Evolutionary conservation across 2,888 invertebrate species (phyloP).

Genomic region (Strigamia transsilvanica): DNA sequence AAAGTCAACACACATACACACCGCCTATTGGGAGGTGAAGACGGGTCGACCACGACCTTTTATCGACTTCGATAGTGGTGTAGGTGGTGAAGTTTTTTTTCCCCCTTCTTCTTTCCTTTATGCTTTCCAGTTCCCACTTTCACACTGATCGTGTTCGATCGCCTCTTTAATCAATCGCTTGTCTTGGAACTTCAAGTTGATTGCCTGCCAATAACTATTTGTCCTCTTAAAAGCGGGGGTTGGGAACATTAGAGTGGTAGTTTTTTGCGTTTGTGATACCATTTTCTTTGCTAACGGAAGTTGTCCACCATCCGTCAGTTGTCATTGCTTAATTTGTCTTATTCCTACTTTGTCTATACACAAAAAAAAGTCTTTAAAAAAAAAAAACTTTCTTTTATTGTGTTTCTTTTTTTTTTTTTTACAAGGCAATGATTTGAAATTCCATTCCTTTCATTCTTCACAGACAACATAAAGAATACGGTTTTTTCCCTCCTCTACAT

Average conservation of each 20-base stretch:
- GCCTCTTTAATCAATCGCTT: constrained; percentile 5
- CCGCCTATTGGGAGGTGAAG: not conserved
- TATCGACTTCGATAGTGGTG: not conserved
- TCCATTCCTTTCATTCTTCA: not conserved
- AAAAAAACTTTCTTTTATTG: too few species aligned
- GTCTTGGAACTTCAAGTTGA: constrained; percentile 10
- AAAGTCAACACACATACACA: not conserved
- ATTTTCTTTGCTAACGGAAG: not conserved
- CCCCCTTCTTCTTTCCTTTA: not conserved
- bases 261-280: not conserved
- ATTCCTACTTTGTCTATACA: not conserved
- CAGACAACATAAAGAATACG: not conserved
- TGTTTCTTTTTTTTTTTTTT: not conserved
- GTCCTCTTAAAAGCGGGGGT: not conserved
- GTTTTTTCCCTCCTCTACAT: not conserved
- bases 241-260: not conserved
- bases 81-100: constrained; percentile 10
- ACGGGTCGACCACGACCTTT: constrained; percentile 3
- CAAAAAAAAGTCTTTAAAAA: too few species aligned
- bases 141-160: constrained; percentile 6
- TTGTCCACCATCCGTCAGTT: not conserved
- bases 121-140: too few species aligned
- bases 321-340: constrained; percentile 13
- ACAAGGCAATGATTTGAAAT: constrained; percentile 10
- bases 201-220: constrained; percentile 10